These are phyloP conservation scores for Seriola quinqueradiata DNA, from an alignment of 2,113 vertebrate species.

Conservation along the genomic window DNA sequence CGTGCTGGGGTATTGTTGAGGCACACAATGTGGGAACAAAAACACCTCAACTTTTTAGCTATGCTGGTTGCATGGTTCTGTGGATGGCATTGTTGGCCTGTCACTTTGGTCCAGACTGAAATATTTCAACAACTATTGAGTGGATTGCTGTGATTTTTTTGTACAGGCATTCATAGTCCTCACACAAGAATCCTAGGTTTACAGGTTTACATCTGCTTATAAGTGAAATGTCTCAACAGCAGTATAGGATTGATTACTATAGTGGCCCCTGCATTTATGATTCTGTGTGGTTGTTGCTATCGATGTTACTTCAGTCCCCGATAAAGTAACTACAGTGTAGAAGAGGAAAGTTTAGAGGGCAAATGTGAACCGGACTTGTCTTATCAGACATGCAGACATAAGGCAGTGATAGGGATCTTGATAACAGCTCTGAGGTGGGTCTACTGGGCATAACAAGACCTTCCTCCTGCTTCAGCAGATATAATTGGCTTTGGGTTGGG, in stretches of 20 bases:
- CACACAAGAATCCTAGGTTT: neutral
- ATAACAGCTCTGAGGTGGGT: slow-evolving; percentile 60
- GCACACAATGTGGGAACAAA: neutral
- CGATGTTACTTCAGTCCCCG: neutral
- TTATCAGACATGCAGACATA: slow-evolving; percentile 69
- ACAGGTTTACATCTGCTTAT: neutral
- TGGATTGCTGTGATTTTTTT: neutral
- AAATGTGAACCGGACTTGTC: slow-evolving; percentile 55
- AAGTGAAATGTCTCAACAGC: neutral
- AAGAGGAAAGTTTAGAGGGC: slow-evolving; percentile 66
- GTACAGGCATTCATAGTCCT: neutral
- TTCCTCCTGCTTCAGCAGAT: slow-evolving; percentile 62
- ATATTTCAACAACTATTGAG: neutral
- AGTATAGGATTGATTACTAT: neutral
- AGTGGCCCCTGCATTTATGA: slow-evolving; percentile 2
- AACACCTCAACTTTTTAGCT: neutral
- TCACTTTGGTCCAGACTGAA: neutral
- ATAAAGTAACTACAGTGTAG: slow-evolving; percentile 28
- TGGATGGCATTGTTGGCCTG: neutral
- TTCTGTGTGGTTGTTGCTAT: neutral
- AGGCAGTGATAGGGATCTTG: slow-evolving; percentile 63
- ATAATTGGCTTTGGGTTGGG: slow-evolving; percentile 75
- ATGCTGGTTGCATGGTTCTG: neutral
- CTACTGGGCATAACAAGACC: slow-evolving; percentile 69
- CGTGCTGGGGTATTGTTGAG: neutral